These are phyloP conservation scores for Microcebus murinus DNA, from an alignment of 2,113 vertebrate genomes.

Conservation along the genomic window DNA sequence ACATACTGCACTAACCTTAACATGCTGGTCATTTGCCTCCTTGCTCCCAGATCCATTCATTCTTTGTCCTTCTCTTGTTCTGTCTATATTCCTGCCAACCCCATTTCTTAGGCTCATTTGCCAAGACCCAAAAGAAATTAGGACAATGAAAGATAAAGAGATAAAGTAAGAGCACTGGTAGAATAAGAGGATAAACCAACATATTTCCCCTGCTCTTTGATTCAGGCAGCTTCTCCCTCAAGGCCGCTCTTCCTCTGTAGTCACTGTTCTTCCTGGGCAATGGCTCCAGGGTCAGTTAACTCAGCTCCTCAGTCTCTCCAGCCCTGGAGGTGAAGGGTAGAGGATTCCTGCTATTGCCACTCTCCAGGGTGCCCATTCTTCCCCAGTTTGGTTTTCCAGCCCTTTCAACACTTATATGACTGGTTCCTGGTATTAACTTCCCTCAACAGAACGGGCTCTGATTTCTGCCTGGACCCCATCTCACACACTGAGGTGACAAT, in stretches of 20 bases:
- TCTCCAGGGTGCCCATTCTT: neutral
- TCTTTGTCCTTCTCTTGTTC: neutral
- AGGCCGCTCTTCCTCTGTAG: neutral
- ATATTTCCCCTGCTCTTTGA: neutral
- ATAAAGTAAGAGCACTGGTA: neutral
- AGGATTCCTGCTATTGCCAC: neutral
- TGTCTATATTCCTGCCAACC: neutral
- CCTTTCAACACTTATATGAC: neutral
- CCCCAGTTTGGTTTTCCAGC: neutral
- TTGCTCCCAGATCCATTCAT: neutral
- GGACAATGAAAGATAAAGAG: slow-evolving; percentile 18
- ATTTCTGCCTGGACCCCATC: neutral
- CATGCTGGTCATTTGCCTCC: neutral
- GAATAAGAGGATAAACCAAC: neutral
- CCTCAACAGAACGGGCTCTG: neutral
- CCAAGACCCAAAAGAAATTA: neutral
- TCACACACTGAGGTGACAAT: neutral
- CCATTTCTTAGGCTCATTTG: neutral
- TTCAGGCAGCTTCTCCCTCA: neutral
- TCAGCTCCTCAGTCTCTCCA: neutral
- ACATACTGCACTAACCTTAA: neutral
- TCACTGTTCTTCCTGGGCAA: neutral
- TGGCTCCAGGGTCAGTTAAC: neutral
- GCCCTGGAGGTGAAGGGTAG: neutral
- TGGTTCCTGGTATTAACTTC: neutral